These are phyloP conservation scores for Gymnothorax javanicus DNA, from an alignment of 2,797 vertebrate species.

Conservation along the genomic window DNA sequence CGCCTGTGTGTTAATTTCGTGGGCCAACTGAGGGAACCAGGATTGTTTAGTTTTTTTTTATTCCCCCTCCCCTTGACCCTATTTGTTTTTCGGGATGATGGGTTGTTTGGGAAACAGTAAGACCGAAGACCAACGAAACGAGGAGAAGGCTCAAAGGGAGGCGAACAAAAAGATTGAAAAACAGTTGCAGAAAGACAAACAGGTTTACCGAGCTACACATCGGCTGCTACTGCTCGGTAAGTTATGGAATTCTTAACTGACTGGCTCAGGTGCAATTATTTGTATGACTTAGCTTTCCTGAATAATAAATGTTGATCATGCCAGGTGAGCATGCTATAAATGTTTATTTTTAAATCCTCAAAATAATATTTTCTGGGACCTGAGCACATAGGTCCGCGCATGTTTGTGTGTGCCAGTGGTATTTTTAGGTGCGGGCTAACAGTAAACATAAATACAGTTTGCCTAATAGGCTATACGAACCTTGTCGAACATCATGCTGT, in stretches of 20 bases:
- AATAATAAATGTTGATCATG: background rate
- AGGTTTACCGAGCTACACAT: slow-evolving; percentile 94
- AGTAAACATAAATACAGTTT: background rate
- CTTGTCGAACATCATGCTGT: background rate
- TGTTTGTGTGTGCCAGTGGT: slow-evolving; percentile 2
- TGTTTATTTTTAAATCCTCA: slow-evolving; percentile 16
- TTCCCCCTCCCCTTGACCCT: slow-evolving; percentile 66
- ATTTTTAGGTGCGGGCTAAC: slow-evolving; percentile 2
- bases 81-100: slow-evolving; percentile 80
- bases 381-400: background rate
- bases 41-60: slow-evolving; percentile 59
- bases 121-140: slow-evolving; percentile 96
- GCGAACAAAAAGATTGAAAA: slow-evolving; percentile 97
- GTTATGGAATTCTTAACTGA: slow-evolving; percentile 41
- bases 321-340: background rate
- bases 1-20: slow-evolving; percentile 52
- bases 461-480: too few relatives aligned
- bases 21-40: slow-evolving; percentile 64
- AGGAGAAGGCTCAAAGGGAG: slow-evolving; percentile 93
- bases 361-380: background rate
- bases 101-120: slow-evolving; percentile 95
- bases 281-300: background rate
- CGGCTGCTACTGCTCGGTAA: slow-evolving; percentile 90
- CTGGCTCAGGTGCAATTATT: slow-evolving; percentile 3
- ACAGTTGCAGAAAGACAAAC: slow-evolving; percentile 96